These are phyloP conservation scores for Anthopleura sola DNA, from an alignment of 64 coral and sea anemone genomes.

Conservation along the genomic window DNA sequence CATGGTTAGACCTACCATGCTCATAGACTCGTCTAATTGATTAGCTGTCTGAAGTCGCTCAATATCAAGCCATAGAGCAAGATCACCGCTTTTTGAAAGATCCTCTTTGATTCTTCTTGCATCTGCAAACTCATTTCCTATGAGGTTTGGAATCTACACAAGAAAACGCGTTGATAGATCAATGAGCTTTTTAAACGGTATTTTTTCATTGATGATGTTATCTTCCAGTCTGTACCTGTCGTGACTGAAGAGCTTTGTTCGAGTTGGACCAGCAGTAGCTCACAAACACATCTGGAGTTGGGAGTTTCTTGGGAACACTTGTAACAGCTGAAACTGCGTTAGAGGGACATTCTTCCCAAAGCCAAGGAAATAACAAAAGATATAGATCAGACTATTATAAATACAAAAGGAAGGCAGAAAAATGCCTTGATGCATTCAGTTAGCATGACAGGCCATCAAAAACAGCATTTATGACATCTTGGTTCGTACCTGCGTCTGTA, in stretches of 20 bases:
- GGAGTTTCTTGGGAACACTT: not conserved
- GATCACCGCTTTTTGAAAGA: constrained; percentile 22
- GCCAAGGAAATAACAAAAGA: not conserved
- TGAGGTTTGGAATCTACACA: constrained; percentile 29
- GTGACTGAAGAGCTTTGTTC: constrained; percentile 57
- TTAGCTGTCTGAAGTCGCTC: constrained; percentile 64
- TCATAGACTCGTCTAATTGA: constrained; percentile 73
- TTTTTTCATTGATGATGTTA: not conserved
- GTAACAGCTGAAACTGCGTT: not conserved
- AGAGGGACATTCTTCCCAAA: too few species aligned
- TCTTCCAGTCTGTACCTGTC: constrained; percentile 30
- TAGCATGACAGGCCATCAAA: too few species aligned
- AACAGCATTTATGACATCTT: too few species aligned
- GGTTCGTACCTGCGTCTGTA: not conserved
- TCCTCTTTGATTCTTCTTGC: constrained; percentile 64
- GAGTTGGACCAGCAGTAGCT: constrained; percentile 97
- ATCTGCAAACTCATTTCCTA: constrained; percentile 65
- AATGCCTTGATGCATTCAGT: too few species aligned
- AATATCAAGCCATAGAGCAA: constrained; percentile 70
- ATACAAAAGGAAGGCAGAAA: too few species aligned
- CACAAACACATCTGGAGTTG: constrained; percentile 75
- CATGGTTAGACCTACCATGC: constrained; percentile 97
- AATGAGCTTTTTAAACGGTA: too few species aligned
- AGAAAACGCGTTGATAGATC: not conserved
- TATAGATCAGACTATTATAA: too few species aligned